Percentiles rank a stretch among this genome's conserved stretches.
These are phyloP conservation scores for Dioctria rufipes DNA, from an alignment of 2,888 invertebrate species.

Conservation along the genomic window DNA sequence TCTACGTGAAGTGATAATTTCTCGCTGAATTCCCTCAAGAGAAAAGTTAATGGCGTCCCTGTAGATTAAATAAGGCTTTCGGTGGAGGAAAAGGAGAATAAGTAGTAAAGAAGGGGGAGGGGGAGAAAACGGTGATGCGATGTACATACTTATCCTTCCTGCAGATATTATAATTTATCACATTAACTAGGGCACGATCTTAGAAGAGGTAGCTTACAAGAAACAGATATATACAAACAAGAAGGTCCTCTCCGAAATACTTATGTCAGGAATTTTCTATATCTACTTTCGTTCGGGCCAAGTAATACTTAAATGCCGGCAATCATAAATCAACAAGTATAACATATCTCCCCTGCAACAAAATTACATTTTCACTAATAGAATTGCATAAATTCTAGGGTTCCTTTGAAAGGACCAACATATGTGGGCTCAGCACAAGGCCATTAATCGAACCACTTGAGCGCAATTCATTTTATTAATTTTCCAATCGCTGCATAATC, in stretches of 20 bases:
- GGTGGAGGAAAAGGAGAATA: not conserved
- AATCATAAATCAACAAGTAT: too few species aligned
- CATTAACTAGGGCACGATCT: conserved; percentile 21
- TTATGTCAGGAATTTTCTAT: too few species aligned
- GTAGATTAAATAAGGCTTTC: conserved; percentile 19
- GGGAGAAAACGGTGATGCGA: not conserved
- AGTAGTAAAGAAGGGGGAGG: not conserved
- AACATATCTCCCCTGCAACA: not conserved
- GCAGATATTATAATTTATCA: conserved; percentile 18
- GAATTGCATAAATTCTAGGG: not conserved
- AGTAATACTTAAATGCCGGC: too few species aligned
- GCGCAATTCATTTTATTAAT: conserved; percentile 52
- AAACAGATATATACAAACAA: too few species aligned
- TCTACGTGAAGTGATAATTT: conserved; percentile 52
- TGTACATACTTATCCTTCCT: conserved; percentile 13
- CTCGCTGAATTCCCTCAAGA: conserved; percentile 34
- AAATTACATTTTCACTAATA: conserved; percentile 33
- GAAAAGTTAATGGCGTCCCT: conserved; percentile 32
- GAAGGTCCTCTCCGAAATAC: too few species aligned
- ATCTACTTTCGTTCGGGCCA: too few species aligned
- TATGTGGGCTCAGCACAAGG: not conserved
- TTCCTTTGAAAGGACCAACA: not conserved
- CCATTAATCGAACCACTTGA: conserved; percentile 42
- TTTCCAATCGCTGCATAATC: conserved; percentile 44
- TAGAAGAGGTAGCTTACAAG: not conserved